These are phyloP conservation scores for Melopsittacus undulatus DNA, from an alignment of 2,797 vertebrate species.

Conservation along the genomic window DNA sequence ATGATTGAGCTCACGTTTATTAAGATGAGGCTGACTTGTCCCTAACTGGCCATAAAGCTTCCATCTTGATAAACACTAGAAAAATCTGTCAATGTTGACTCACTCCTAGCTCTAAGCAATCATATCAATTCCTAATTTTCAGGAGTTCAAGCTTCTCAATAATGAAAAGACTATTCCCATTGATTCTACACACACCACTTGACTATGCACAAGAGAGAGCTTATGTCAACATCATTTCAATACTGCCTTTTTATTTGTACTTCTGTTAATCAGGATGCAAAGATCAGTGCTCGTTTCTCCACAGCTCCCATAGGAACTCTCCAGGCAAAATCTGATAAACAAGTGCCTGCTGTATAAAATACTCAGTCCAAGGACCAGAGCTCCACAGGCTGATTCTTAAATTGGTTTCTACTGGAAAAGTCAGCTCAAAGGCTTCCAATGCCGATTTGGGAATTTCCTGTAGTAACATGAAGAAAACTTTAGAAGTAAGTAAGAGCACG, in stretches of 20 bases:
- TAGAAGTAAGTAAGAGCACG: neutral
- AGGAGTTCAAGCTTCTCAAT: neutral
- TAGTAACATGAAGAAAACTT: neutral
- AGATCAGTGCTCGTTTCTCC: neutral
- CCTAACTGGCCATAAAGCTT: neutral
- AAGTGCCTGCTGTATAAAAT: neutral
- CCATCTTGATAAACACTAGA: neutral
- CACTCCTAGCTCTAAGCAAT: neutral
- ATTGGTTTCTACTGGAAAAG: neutral
- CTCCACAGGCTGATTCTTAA: neutral
- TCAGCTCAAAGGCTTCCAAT: neutral
- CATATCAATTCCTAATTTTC: neutral
- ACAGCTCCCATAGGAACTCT: neutral
- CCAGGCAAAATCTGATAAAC: neutral
- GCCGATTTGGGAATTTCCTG: neutral
- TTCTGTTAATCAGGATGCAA: neutral
- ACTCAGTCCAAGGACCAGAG: neutral
- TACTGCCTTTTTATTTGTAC: neutral
- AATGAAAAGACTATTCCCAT: neutral
- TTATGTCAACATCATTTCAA: constrained; percentile 18
- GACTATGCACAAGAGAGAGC: neutral
- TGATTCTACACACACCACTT: neutral
- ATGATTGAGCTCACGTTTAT: neutral
- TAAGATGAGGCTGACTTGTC: neutral
- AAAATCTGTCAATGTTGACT: neutral